Evolutionary conservation across 2,888 invertebrate genomes (phyloP).

Genomic region (Marasmarcha lunaedactyla): DNA sequence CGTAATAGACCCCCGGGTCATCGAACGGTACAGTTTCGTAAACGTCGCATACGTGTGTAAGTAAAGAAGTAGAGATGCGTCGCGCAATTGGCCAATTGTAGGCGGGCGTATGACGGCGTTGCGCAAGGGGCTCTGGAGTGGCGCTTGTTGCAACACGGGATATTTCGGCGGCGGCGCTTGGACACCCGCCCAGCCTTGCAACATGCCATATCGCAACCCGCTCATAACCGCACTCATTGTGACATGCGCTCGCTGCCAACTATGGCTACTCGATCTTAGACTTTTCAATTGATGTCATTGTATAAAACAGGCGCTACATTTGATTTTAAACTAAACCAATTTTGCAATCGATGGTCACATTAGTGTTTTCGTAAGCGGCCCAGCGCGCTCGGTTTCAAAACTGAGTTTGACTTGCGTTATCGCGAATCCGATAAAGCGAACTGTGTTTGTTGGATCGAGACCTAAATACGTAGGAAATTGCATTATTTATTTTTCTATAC

Average conservation of each 20-base stretch:
- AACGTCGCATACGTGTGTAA: conserved; percentile 26
- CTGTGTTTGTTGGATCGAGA: conserved; percentile 58
- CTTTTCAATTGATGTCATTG: conserved; percentile 25
- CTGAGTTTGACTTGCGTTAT: conserved; percentile 64
- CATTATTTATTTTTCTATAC: conserved; percentile 13
- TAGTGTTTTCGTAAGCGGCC: conserved; percentile 70
- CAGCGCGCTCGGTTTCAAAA: conserved; percentile 62
- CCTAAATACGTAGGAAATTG: conserved; percentile 37
- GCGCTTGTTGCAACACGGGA: conserved; percentile 67
- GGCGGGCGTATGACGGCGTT: conserved; percentile 25
- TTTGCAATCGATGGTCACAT: conserved; percentile 70
- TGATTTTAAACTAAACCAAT: conserved; percentile 66
- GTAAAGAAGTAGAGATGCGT: conserved; percentile 23
- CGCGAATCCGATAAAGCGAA: conserved; percentile 60
- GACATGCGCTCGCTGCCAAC: conserved; percentile 56
- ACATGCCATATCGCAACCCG: conserved; percentile 65
- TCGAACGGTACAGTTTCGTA: conserved; percentile 50
- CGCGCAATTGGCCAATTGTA: conserved; percentile 50
- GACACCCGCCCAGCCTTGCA: conserved; percentile 66
- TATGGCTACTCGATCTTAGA: conserved; percentile 51
- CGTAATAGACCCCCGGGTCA: conserved; percentile 53
- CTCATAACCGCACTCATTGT: conserved; percentile 65
- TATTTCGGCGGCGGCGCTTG: conserved; percentile 64
- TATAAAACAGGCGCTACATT: conserved; percentile 35
- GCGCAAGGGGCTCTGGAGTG: conserved; percentile 58